Conservation (phyloP, 92 coral and sea anemone species). For the Palythoa grandis region DNA sequence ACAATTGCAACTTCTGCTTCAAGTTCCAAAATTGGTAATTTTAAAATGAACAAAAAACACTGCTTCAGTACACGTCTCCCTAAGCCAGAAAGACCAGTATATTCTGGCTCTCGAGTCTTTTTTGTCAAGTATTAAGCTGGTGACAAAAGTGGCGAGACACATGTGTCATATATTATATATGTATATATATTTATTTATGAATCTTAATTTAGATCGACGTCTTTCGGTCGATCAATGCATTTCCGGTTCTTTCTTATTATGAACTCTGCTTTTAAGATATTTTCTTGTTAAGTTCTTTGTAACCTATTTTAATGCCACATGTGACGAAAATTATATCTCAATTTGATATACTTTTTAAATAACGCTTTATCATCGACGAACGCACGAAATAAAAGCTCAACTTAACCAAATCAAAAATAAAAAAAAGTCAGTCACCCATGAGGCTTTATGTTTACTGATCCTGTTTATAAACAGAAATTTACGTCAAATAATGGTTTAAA, state of each 20-base stretch:
- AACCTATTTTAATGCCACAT: neutral
- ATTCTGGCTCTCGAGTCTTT: neutral
- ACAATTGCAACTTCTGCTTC: neutral
- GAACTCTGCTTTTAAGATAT: neutral
- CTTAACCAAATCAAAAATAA: neutral
- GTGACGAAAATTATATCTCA: neutral
- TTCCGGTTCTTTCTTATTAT: neutral
- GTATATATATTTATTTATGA: too few species aligned
- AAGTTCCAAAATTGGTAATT: neutral
- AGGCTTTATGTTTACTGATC: neutral
- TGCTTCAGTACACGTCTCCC: neutral
- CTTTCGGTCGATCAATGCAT: neutral
- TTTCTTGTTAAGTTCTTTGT: neutral
- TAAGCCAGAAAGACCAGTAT: neutral
- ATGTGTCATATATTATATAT: neutral
- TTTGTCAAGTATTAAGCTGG: too few species aligned
- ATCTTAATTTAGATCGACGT: too few species aligned
- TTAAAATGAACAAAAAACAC: neutral
- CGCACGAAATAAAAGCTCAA: neutral
- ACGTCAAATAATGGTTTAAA: neutral
- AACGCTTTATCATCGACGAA: neutral
- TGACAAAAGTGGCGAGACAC: too few species aligned
- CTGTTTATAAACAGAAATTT: neutral
- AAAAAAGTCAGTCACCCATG: neutral
- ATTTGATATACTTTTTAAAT: too few species aligned